phyloP scores from a whole-genome alignment of 2,113 vertebrate genomes.

The Haemorhous mexicanus region DNA sequence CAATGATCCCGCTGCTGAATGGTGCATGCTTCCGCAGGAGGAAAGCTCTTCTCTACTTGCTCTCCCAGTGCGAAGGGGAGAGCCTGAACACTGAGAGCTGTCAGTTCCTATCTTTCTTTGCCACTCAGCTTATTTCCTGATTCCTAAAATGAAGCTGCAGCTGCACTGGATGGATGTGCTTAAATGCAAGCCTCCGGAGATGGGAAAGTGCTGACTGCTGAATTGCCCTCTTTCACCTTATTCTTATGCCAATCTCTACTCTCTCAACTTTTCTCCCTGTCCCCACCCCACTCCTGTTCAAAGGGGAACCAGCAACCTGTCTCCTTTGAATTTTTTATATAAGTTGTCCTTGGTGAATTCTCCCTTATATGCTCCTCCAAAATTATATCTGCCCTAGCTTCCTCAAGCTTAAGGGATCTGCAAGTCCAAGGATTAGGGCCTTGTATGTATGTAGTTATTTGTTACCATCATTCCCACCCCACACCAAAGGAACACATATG shows the following conservation, averaged over 20 bases:
- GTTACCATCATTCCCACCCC: not conserved
- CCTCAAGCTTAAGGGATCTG: not conserved
- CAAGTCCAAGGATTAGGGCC: not conserved
- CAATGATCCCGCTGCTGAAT: not conserved
- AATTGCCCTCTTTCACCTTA: constrained; percentile 53
- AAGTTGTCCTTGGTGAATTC: not conserved
- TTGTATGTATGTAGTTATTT: not conserved
- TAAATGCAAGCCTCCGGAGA: constrained; percentile 54
- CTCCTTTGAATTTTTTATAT: not conserved
- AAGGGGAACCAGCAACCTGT: not conserved
- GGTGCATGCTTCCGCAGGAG: not conserved
- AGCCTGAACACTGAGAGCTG: constrained; percentile 47
- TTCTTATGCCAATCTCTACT: not conserved
- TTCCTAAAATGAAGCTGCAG: constrained; percentile 65
- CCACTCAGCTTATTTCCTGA: constrained; percentile 64
- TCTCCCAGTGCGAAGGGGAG: constrained; percentile 12
- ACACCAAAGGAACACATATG: not conserved
- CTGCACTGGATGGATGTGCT: constrained; percentile 57
- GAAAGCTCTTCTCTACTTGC: constrained; percentile 48
- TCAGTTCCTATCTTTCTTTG: constrained; percentile 57
- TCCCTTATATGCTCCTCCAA: not conserved
- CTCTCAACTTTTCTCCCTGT: not conserved
- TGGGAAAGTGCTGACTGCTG: constrained; percentile 52
- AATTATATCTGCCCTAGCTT: not conserved
- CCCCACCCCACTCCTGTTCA: not conserved